Evolutionary conservation across 2,113 vertebrate species (phyloP).

Genomic region (Turdus rufiventris): DNA sequence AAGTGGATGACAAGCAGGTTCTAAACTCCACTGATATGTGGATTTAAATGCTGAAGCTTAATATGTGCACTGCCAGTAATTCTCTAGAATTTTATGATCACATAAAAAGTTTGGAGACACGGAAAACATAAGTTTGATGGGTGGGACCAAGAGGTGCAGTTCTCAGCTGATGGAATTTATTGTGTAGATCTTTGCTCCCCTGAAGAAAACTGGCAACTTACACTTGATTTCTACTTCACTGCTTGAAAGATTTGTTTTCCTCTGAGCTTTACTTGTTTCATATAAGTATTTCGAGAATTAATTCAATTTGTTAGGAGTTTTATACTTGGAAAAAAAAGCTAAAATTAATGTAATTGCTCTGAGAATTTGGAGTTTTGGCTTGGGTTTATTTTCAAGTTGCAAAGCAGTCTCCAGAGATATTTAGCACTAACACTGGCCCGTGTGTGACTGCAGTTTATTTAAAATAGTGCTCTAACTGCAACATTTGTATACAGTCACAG

Average conservation of each 20-base stretch:
- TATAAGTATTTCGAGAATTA: neutral
- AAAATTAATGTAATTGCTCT: conserved; percentile 22
- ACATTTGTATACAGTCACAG: neutral
- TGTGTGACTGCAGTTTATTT: neutral
- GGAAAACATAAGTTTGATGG: neutral
- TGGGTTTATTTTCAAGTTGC: neutral
- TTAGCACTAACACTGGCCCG: neutral
- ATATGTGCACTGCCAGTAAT: neutral
- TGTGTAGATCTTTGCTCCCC: neutral
- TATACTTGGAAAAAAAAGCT: neutral
- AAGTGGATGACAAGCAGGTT: neutral
- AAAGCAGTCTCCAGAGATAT: neutral
- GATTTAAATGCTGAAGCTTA: neutral
- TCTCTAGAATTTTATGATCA: neutral
- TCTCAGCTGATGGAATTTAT: neutral
- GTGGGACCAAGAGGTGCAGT: neutral
- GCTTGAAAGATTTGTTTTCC: neutral
- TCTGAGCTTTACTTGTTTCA: neutral
- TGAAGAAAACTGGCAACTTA: neutral
- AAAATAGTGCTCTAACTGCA: neutral
- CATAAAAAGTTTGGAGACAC: neutral
- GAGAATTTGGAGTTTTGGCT: neutral
- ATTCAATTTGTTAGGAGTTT: neutral
- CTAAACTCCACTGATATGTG: neutral
- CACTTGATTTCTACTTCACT: neutral